Percentiles rank a stretch among this genome's conserved stretches.
phyloP scores from a whole-genome alignment of 2,888 invertebrate species.

The Mesorhabditis spiculigera region DNA sequence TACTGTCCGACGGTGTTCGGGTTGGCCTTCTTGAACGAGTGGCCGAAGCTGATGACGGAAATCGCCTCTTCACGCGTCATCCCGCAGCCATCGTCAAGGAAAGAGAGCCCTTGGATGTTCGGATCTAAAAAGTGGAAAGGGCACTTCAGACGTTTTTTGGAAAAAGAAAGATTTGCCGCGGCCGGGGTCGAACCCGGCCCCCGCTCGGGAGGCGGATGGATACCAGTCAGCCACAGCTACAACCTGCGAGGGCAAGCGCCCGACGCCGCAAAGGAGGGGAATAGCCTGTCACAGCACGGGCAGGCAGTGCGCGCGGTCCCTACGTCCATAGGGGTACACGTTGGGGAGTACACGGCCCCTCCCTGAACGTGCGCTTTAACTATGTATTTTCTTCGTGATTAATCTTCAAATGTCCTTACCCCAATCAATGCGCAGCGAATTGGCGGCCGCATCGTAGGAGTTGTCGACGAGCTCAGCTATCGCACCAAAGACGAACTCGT shows the following conservation, averaged over 20 bases:
- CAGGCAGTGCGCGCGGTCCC: too few relatives aligned
- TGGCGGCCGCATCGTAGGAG: constrained; percentile 63
- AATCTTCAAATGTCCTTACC: constrained; percentile 43
- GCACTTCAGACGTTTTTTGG: not conserved
- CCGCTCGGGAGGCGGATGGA: too few relatives aligned
- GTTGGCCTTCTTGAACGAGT: constrained; percentile 10
- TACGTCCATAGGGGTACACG: too few relatives aligned
- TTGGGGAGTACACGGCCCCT: too few relatives aligned
- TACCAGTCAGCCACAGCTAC: not conserved
- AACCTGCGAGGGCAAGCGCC: too few relatives aligned
- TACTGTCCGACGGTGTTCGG: constrained; percentile 63
- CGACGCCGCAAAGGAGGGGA: too few relatives aligned
- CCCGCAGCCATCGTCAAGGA: constrained; percentile 63
- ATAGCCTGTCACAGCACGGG: too few relatives aligned
- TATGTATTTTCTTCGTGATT: not conserved
- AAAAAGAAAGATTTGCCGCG: constrained; percentile 13
- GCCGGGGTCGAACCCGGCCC: too few relatives aligned
- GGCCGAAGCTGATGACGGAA: constrained; percentile 58
- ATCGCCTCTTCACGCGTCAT: constrained; percentile 61
- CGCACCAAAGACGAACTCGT: constrained; percentile 21
- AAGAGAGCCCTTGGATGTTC: constrained; percentile 57
- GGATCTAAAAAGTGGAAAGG: constrained; percentile 9
- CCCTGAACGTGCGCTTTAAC: too few relatives aligned
- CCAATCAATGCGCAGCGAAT: constrained; percentile 61
- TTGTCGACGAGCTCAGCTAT: constrained; percentile 63